Percentiles rank a stretch among this genome's conserved stretches.
phyloP scores from a whole-genome alignment of 2,797 vertebrate species.

The Neosilurus hyrtlii region DNA sequence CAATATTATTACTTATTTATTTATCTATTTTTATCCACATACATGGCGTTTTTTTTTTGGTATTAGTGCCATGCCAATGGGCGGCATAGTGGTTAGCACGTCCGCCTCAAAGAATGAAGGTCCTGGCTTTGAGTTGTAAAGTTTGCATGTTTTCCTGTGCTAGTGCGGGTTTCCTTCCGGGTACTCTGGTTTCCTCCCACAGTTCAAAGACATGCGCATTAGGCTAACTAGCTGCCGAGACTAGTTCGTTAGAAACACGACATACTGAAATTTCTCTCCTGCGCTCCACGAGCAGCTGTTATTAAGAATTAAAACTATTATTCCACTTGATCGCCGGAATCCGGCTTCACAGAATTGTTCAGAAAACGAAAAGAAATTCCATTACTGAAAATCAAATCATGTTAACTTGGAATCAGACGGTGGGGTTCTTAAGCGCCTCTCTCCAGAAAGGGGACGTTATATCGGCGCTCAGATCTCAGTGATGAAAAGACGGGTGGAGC shows the following conservation, averaged over 20 bases:
- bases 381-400: not conserved
- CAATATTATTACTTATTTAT: too few species aligned
- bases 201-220: too few species aligned
- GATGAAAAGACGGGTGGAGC: not conserved
- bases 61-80: not conserved
- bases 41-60: not conserved
- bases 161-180: too few species aligned
- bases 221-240: too few species aligned
- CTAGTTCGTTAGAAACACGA: not conserved
- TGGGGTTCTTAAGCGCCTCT: rapidly evolving
- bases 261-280: not conserved
- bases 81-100: too few species aligned
- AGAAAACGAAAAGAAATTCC: not conserved
- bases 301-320: not conserved
- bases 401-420: not conserved
- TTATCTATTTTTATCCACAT: not conserved
- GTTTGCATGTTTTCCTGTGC: too few species aligned
- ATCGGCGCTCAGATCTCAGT: not conserved
- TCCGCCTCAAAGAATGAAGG: too few species aligned
- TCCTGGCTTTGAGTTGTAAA: too few species aligned
- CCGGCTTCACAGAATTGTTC: not conserved
- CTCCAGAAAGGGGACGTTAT: not conserved
- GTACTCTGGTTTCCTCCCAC: too few species aligned
- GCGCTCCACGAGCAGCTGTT: not conserved
- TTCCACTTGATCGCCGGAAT: not conserved